A percentile compares a stretch with the other conserved stretches of the same genome.
phyloP scores from a whole-genome alignment of 2,888 invertebrate genomes.

The Formica aserva region DNA sequence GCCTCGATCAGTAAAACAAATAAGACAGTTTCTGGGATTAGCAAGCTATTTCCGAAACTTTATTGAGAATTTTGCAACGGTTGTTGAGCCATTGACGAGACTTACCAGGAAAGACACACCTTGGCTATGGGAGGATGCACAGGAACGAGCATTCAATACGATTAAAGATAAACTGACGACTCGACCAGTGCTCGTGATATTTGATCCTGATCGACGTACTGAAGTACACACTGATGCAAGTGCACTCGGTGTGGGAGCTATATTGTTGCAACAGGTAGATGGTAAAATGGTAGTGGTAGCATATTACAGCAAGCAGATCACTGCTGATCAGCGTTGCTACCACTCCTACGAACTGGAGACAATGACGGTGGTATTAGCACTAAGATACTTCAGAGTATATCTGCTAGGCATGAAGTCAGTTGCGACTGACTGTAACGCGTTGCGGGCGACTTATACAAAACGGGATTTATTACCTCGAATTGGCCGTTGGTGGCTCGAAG shows the following conservation, averaged over 20 bases:
- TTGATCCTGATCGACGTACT: conserved; percentile 66
- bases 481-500: conserved; percentile 44
- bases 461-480: neutral
- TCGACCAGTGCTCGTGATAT: conserved; percentile 75
- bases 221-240: conserved; percentile 82
- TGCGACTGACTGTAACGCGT: neutral
- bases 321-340: conserved; percentile 21
- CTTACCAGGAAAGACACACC: conserved; percentile 32
- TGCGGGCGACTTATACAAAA: neutral
- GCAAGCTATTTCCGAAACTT: conserved; percentile 1
- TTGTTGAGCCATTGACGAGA: conserved; percentile 21
- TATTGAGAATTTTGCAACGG: conserved; percentile 28
- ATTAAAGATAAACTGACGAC: conserved; percentile 68
- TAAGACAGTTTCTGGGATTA: neutral
- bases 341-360: conserved; percentile 59
- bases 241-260: conserved; percentile 76
- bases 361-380: neutral
- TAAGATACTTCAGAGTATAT: conserved; percentile 25
- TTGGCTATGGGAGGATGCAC: conserved; percentile 21
- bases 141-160: neutral
- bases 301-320: conserved; percentile 64
- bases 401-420: neutral
- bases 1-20: conserved; percentile 23
- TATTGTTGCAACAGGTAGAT: conserved; percentile 76
- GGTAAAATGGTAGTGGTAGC: conserved; percentile 73